phyloP scores from a whole-genome alignment of 2,113 vertebrate species.

The Coracopsis vasa region DNA sequence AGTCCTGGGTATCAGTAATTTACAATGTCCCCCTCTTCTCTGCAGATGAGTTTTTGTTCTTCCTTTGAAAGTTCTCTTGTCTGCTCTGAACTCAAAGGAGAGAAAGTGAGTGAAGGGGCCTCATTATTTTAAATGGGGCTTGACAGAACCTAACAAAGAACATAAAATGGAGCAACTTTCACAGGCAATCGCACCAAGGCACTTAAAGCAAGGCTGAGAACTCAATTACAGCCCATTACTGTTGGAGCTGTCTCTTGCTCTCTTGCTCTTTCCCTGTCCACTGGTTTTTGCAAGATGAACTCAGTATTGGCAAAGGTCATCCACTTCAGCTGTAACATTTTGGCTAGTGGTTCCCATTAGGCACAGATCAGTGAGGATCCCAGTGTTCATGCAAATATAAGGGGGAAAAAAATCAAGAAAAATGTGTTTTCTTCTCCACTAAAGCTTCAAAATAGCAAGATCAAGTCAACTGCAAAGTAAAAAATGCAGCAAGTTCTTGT shows the following conservation, averaged over 20 bases:
- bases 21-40: not conserved
- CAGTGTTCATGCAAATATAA: not conserved
- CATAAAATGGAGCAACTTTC: constrained; percentile 74
- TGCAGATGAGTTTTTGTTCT: not conserved
- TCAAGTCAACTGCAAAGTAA: not conserved
- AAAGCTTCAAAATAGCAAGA: not conserved
- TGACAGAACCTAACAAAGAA: constrained; percentile 69
- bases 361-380: not conserved
- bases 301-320: constrained; percentile 10
- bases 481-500: not conserved
- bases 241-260: not conserved
- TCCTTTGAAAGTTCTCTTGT: constrained; percentile 36
- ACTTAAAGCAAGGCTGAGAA: constrained; percentile 72
- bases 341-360: not conserved
- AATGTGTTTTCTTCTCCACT: not conserved
- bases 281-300: not conserved
- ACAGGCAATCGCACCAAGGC: constrained; percentile 67
- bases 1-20: constrained; percentile 29
- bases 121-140: constrained; percentile 77
- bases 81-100: not conserved
- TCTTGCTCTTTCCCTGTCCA: constrained; percentile 22
- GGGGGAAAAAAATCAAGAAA: not conserved
- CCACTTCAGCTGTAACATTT: not conserved
- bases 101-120: constrained; percentile 63
- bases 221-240: constrained; percentile 74